These are phyloP conservation scores for Macquaria australasica DNA, from an alignment of 2,113 vertebrate genomes.

Conservation along the genomic window DNA sequence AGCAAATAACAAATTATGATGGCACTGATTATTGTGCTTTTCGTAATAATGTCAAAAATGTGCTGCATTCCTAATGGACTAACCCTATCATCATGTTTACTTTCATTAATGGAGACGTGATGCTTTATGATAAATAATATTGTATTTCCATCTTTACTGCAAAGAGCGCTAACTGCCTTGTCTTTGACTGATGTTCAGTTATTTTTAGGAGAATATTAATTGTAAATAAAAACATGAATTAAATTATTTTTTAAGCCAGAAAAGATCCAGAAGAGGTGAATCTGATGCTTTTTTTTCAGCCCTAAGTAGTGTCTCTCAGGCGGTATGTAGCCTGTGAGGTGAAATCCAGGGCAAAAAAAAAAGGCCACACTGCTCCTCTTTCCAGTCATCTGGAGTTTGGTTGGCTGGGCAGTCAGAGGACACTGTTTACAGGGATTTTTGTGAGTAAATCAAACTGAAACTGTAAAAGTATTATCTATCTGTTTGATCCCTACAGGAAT, in stretches of 20 bases:
- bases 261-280: background rate
- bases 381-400: background rate
- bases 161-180: background rate
- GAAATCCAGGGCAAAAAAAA: background rate
- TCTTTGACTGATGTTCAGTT: background rate
- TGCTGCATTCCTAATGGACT: background rate
- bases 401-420: too few relatives aligned
- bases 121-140: background rate
- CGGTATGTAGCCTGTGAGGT: background rate
- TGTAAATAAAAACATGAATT: background rate
- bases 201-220: background rate
- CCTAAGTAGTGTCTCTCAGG: background rate
- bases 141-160: background rate
- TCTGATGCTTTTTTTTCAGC: background rate
- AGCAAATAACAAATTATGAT: constrained; percentile 8
- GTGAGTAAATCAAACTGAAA: constrained; percentile 1
- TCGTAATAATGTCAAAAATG: background rate
- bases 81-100: background rate
- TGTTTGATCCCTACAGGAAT: constrained; percentile 7
- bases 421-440: background rate
- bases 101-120: background rate
- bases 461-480: background rate
- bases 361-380: background rate
- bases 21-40: background rate
- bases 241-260: background rate